These are phyloP conservation scores for Pleuronectes platessa DNA, from an alignment of 2,113 vertebrate species.

Conservation along the genomic window DNA sequence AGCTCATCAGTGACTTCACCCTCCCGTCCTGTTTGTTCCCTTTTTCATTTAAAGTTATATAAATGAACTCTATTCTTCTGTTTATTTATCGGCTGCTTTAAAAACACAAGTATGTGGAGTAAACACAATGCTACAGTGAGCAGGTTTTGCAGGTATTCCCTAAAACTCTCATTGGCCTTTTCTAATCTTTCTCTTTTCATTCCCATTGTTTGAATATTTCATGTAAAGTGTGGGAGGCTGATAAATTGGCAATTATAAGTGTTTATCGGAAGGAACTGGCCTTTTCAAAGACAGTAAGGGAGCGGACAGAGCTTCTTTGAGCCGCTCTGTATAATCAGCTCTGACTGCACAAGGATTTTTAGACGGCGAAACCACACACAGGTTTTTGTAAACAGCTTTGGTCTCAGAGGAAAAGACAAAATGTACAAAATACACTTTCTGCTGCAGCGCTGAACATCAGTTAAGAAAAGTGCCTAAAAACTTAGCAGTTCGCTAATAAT, in stretches of 20 bases:
- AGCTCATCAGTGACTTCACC: slow-evolving; percentile 2
- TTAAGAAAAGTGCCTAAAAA: not conserved
- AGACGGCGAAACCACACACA: not conserved
- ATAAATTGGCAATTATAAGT: slow-evolving; percentile 61
- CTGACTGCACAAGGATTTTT: slow-evolving; percentile 5
- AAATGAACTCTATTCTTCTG: not conserved
- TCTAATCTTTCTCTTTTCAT: not conserved
- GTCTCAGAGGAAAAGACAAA: slow-evolving; percentile 5
- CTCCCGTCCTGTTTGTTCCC: not conserved
- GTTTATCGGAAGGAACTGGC: slow-evolving; percentile 40
- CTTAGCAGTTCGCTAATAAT: not conserved
- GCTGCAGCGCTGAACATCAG: not conserved
- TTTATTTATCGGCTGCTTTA: not conserved
- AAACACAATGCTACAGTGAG: not conserved
- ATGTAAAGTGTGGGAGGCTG: slow-evolving; percentile 10
- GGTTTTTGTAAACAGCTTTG: slow-evolving; percentile 15
- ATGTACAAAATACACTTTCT: too few relatives aligned
- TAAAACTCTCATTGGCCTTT: not conserved
- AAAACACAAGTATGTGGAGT: not conserved
- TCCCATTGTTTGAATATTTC: slow-evolving; percentile 44
- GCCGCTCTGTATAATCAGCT: slow-evolving; percentile 40
- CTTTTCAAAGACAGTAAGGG: slow-evolving; percentile 31
- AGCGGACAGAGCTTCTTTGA: slow-evolving; percentile 33
- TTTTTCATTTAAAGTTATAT: not conserved
- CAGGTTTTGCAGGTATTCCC: not conserved